Conservation (phyloP, 2,888 invertebrate genomes). For the Camponotus fellah region DNA sequence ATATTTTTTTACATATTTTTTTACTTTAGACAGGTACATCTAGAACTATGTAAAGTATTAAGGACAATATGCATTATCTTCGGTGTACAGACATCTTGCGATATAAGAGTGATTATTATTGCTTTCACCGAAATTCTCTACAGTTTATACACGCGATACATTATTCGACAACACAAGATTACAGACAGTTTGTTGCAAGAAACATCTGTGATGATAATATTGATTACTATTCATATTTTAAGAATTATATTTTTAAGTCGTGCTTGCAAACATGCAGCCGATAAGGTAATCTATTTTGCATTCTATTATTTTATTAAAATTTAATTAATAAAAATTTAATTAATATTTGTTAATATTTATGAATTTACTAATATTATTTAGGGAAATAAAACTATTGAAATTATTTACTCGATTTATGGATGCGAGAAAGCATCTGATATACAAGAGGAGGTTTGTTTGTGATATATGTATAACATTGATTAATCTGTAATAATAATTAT, state of each 20-base stretch:
- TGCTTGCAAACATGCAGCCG: conserved; percentile 29
- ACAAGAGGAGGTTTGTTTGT: conserved; percentile 55
- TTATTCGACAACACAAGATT: neutral
- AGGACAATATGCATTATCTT: conserved; percentile 45
- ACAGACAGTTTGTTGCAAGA: neutral
- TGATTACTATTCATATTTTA: fast-evolving
- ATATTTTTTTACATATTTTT: neutral
- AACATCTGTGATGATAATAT: fast-evolving
- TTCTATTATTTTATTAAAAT: neutral
- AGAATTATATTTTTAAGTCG: conserved; percentile 17
- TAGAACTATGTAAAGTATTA: conserved; percentile 67
- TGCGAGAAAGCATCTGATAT: conserved; percentile 5
- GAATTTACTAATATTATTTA: neutral
- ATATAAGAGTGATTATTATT: neutral
- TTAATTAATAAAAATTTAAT: neutral
- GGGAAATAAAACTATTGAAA: conserved; percentile 40
- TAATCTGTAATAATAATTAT: neutral
- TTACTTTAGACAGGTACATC: conserved; percentile 69
- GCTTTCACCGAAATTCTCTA: conserved; percentile 16
- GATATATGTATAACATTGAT: neutral
- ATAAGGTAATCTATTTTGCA: conserved; percentile 45
- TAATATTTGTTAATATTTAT: conserved; percentile 1
- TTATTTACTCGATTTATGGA: conserved; percentile 42
- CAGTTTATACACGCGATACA: conserved; percentile 22
- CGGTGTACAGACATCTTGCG: conserved; percentile 36